Evolutionary conservation across 37 sponge, comb jelly and placozoan species (phyloP).

Genomic region (Amphimedon queenslandica): DNA sequence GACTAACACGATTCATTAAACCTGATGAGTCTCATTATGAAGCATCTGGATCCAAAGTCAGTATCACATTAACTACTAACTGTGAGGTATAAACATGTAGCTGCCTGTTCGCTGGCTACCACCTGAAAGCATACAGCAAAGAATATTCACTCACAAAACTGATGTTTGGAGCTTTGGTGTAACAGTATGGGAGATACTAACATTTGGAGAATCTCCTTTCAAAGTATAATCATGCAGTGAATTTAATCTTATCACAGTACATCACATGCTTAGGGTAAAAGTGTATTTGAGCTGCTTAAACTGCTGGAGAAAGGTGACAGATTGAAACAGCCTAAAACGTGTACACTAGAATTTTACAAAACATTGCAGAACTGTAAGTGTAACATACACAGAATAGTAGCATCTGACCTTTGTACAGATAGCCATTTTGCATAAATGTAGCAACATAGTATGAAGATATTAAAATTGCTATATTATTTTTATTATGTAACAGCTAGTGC

Average conservation of each 20-base stretch:
- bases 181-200: conserved; percentile 90
- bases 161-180: conserved; percentile 91
- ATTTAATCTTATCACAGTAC: background rate
- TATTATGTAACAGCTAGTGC: no score
- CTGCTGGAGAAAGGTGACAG: conserved; percentile 51
- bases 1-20: conserved; percentile 73
- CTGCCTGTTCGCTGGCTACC: conserved; percentile 90
- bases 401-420: no score
- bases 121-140: conserved; percentile 64
- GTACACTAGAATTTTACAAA: conserved; percentile 61
- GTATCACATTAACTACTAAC: no score
- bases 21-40: conserved; percentile 71
- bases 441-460: no score
- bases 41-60: conserved; percentile 66
- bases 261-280: background rate
- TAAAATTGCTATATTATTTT: no score
- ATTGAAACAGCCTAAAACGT: conserved; percentile 61
- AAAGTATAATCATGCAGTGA: background rate
- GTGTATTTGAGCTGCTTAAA: conserved; percentile 41
- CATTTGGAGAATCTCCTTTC: conserved; percentile 71
- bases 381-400: no score
- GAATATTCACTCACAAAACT: conserved; percentile 80
- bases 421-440: no score
- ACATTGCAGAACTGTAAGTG: conserved; percentile 68
- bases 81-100: no score